Conservation (phyloP, 2,888 invertebrate genomes). For the Gasteruption jaculator region DNA sequence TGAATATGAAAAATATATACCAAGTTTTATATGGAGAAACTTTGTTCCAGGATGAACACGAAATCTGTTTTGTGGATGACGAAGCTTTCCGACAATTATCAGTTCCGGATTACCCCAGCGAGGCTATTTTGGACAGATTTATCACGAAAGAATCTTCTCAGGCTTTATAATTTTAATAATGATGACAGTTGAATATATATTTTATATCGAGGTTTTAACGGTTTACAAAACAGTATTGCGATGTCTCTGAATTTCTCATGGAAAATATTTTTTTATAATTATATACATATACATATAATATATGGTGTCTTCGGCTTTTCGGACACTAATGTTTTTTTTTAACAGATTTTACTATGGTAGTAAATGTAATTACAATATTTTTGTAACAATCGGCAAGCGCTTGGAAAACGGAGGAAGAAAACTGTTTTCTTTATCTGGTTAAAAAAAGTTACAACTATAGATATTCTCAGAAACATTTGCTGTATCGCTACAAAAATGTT, state of each 20-base stretch:
- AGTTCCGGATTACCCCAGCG: slow-evolving; percentile 77
- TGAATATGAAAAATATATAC: no score
- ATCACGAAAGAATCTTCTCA: slow-evolving; percentile 63
- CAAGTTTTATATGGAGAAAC: no score
- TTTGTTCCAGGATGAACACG: slow-evolving; percentile 75
- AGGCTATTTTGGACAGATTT: slow-evolving; percentile 71
- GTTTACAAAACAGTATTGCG: background rate
- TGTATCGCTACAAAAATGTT: no score
- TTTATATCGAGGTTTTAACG: background rate
- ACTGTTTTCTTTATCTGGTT: no score
- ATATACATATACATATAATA: slow-evolving; percentile 4
- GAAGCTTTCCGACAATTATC: slow-evolving; percentile 89
- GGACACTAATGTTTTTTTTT: no score
- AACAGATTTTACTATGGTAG: no score
- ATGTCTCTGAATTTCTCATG: no score
- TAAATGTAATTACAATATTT: no score
- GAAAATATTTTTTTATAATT: slow-evolving; percentile 3
- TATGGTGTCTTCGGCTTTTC: background rate
- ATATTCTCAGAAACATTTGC: no score
- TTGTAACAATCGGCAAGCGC: no score
- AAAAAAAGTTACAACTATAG: no score
- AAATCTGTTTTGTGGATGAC: slow-evolving; percentile 98
- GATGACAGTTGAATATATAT: background rate
- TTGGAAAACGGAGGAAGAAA: no score
- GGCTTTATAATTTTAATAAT: slow-evolving; percentile 7